Evolutionary conservation across 2,113 vertebrate genomes (phyloP), one percentile per base, ranked within the genome.

Genomic region (Myotis davidii): DNA sequence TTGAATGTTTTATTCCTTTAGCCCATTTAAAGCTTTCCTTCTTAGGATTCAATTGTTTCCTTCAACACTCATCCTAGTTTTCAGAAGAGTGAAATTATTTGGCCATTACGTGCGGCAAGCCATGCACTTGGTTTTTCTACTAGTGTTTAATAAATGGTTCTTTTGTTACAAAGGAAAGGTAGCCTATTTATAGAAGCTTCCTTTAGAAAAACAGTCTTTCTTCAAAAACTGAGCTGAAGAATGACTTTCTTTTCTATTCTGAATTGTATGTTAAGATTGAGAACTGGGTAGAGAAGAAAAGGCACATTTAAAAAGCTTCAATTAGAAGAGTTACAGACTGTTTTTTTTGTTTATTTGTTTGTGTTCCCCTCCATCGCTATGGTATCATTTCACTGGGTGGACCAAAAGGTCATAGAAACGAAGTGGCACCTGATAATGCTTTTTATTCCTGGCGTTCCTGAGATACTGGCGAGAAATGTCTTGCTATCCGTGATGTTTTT

Each of bases 361-460:
- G 64, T 25, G 2, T 9, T 12, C 50, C 39, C 50, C 34, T 78
- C 50, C 16, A 74, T 86, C 69, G 59, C 1, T 39, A 11, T 91
- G 27, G 23, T 52, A 59, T 67, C 29, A 20, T 39, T 67, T 85
- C 72, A 72, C 5, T 52, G 56, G 65, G 27, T 90, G 25, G 20
- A n/a, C 20, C 14, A 45, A n/a, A 84, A 54, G 89, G 16, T 25
- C 23, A 23, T 72, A 59, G 70, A 37, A 90, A 65, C 23, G 45
- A 14, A 87, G 29, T 39, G 59, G 7, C 13, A 45, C 12, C 10
- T 17, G n/a, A 45, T 84, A 32, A 7, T 59, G 37, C 14, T 50
- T 86, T 70, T 77, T 92, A 17, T 54, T 84, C 61, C 14, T 92
- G 85, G n/a, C 13, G 39, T 94, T 81, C 73, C 85, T 94, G 72